Base-by-base conservation (phyloP, 2,888 invertebrate species). In the Monochamus alternatus region DNA sequence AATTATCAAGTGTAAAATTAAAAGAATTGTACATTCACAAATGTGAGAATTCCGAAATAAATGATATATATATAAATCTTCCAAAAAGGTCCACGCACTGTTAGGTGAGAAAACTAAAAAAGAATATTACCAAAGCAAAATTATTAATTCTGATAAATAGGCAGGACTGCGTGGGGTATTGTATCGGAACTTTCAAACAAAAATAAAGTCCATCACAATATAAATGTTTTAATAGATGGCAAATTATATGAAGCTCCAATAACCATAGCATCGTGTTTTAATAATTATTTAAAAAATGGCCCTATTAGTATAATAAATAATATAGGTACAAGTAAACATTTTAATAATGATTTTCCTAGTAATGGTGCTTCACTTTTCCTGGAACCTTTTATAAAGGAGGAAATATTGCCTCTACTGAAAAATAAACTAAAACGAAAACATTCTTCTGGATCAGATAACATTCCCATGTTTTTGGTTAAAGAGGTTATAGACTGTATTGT, bases 121-220 rank as follows among this genome's bases (percentile, higher is more conserved):
- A 58, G 58, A 58, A 58, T 58, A 12, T 58, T 58, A 58, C 58
- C 58, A 58, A 14, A 30, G 14, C 9, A 58, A 58, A 58, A 58
- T 58, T 30, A 22, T 30, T 10, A 58, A 58, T 14, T 58, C 58
- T 58, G 58, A 58, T 30, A 58, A 58, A 5, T 22, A 8, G n/a
- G 58, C 22, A 14, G 14, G 30, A 8, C 58, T 8, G 58, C 30
- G 2, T 58, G 30, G 58, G n/a, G 30, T 7, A 7, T 58, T n/a
- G 14, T 58, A n/a, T 8, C 58, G 2, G 14, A 14, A 3, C 8
- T 58, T 7, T 22, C 58, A 58, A 58, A 58, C 14, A 58, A 58
- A 58, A 30, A n/a, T 14, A 58, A 58, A 58, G 8, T 58, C 3
- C 58, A 58, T 58, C 8, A 58, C 3, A 58, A 58, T 5, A 58